phyloP scores from a whole-genome alignment of 2,113 vertebrate genomes.

The Scopus umbretta region DNA sequence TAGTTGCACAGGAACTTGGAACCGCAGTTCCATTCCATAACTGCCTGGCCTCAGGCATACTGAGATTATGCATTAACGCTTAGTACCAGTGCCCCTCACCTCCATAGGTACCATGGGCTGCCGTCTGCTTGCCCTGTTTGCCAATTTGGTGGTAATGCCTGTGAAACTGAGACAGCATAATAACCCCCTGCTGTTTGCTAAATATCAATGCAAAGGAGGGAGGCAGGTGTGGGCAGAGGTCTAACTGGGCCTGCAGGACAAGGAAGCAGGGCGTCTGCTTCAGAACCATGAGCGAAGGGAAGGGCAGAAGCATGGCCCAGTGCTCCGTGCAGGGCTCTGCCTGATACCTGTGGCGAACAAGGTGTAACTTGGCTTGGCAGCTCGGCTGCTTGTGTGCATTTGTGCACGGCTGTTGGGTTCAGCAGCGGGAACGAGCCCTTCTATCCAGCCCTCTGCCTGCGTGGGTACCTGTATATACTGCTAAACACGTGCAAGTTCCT shows the following conservation, averaged over 20 bases:
- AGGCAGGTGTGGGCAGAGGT: not conserved
- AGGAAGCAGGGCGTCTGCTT: not conserved
- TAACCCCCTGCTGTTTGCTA: not conserved
- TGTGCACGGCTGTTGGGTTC: not conserved
- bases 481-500: not conserved
- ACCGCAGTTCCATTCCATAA: not conserved
- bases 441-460: not conserved
- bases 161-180: not conserved
- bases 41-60: not conserved
- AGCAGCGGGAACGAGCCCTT: not conserved
- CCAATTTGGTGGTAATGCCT: not conserved
- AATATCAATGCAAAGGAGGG: rapidly evolving
- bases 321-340: not conserved
- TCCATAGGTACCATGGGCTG: not conserved
- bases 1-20: not conserved
- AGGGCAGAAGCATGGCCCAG: rapidly evolving
- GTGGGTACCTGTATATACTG: too few relatives aligned
- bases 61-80: not conserved
- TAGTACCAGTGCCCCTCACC: not conserved
- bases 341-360: not conserved
- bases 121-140: not conserved
- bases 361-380: not conserved
- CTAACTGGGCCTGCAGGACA: not conserved
- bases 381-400: not conserved
- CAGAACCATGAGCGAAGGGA: not conserved